phyloP scores from a whole-genome alignment of 1,140 invertebrate genomes.

The Zaprionus nigranus region DNA sequence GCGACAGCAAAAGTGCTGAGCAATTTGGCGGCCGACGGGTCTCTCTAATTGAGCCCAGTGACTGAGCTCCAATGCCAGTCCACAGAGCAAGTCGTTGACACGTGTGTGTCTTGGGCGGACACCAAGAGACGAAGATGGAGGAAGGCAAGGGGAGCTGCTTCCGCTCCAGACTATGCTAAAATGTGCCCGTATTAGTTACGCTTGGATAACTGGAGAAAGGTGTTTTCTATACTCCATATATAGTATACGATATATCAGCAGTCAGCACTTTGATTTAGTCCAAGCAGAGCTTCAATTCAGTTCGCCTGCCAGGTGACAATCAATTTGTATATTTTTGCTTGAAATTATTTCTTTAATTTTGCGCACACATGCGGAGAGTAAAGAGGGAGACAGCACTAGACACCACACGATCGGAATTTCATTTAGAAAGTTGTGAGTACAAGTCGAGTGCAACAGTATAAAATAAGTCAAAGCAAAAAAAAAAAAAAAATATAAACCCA shows the following conservation, averaged over 20 bases:
- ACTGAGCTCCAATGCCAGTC: slow-evolving; percentile 15
- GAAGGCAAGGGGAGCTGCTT: slow-evolving; percentile 18
- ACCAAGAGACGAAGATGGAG: no score
- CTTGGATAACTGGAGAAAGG: slow-evolving; percentile 62
- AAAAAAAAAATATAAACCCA: not conserved
- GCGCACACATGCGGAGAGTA: slow-evolving; percentile 51
- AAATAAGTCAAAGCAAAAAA: slow-evolving; percentile 7
- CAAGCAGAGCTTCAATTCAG: slow-evolving; percentile 25
- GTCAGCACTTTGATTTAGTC: slow-evolving; percentile 64
- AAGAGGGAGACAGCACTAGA: slow-evolving; percentile 18
- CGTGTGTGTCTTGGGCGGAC: slow-evolving; percentile 25
- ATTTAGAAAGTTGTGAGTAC: slow-evolving; percentile 74
- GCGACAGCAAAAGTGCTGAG: slow-evolving; percentile 78
- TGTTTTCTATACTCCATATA: slow-evolving; percentile 2
- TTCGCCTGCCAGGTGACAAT: slow-evolving; percentile 74
- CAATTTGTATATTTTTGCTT: slow-evolving; percentile 71
- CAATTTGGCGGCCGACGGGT: slow-evolving; percentile 66
- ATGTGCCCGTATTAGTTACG: slow-evolving; percentile 41
- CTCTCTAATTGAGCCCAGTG: slow-evolving; percentile 72
- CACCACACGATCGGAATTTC: slow-evolving; percentile 66
- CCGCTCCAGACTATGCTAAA: slow-evolving; percentile 11
- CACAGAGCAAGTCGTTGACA: slow-evolving; percentile 15
- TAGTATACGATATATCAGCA: not conserved
- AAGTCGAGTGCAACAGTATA: slow-evolving; percentile 41
- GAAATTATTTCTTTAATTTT: slow-evolving; percentile 83